Percentiles rank a stretch among this genome's conserved stretches.
phyloP scores from a whole-genome alignment of 2,888 invertebrate species.

The Xestia rhomboidea region DNA sequence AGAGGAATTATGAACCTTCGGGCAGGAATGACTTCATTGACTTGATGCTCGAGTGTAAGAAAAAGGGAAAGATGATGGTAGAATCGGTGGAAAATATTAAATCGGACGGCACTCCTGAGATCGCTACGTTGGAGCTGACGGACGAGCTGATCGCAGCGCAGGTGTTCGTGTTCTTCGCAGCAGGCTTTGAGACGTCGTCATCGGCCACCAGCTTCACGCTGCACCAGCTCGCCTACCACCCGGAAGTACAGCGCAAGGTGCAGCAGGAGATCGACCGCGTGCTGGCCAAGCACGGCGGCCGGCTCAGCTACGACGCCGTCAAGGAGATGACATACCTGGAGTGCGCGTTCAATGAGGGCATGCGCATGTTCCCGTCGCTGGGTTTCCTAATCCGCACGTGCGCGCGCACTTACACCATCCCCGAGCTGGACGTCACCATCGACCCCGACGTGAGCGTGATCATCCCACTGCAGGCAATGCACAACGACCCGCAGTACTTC shows the following conservation, averaged over 20 bases:
- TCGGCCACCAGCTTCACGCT: constrained; percentile 80
- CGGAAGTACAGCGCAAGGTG: constrained; percentile 74
- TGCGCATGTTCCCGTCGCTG: constrained; percentile 81
- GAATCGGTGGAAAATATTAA: constrained; percentile 76
- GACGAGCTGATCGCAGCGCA: constrained; percentile 77
- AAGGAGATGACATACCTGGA: constrained; percentile 79
- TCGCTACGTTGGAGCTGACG: constrained; percentile 70
- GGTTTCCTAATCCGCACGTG: constrained; percentile 77
- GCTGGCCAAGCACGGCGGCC: constrained; percentile 70
- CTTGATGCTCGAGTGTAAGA: constrained; percentile 75
- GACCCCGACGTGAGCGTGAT: constrained; percentile 76
- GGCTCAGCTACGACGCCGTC: constrained; percentile 78
- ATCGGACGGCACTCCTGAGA: constrained; percentile 73
- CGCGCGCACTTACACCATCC: constrained; percentile 74
- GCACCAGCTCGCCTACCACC: constrained; percentile 78
- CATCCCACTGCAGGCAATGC: constrained; percentile 70
- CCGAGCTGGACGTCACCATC: constrained; percentile 74
- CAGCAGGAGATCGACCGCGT: constrained; percentile 77
- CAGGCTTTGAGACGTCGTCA: constrained; percentile 82
- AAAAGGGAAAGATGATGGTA: constrained; percentile 73
- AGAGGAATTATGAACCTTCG: constrained; percentile 76
- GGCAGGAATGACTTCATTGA: constrained; percentile 80
- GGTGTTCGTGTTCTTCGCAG: constrained; percentile 80
- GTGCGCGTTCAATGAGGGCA: constrained; percentile 78
- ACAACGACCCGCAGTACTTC: constrained; percentile 80